Evolutionary conservation across 1,140 invertebrate species (phyloP).

Genomic region (Drosophila sucinea): DNA sequence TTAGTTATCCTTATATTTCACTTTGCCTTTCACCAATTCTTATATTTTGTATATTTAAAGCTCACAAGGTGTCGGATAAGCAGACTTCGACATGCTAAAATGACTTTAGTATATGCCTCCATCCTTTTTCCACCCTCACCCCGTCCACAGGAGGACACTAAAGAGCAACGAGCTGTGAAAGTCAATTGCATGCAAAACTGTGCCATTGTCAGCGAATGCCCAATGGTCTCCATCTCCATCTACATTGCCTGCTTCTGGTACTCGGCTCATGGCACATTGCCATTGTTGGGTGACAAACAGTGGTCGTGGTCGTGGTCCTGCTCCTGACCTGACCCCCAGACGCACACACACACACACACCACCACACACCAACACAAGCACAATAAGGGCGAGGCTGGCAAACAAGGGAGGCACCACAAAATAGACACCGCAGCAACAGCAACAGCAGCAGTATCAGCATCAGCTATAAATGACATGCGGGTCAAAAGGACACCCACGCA

Average conservation of each 20-base stretch:
- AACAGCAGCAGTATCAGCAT: conserved; percentile 32
- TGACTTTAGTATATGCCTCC: conserved; percentile 5
- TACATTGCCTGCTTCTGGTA: conserved; percentile 1
- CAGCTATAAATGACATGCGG: conserved; percentile 75
- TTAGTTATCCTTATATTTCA: too few species aligned
- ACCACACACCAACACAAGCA: too few species aligned
- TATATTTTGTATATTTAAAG: background rate
- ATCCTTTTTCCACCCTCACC: background rate
- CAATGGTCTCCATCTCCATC: conserved; percentile 26
- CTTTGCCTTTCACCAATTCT: background rate
- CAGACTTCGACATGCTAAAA: background rate
- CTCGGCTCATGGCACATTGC: conserved; percentile 20
- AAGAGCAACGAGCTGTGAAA: conserved; percentile 80
- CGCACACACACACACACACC: conserved; percentile 30
- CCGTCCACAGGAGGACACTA: conserved; percentile 47
- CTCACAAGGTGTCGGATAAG: background rate
- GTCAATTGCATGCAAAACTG: conserved; percentile 81
- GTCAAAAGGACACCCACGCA: conserved; percentile 77
- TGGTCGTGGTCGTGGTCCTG: conserved; percentile 33
- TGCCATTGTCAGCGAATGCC: conserved; percentile 69
- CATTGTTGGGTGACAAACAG: conserved; percentile 32
- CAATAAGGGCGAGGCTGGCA: conserved; percentile 49
- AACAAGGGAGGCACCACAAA: conserved; percentile 64
- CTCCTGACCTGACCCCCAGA: conserved; percentile 57
- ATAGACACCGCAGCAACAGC: conserved; percentile 70